Evolutionary conservation across 2,113 vertebrate genomes (phyloP).

Genomic region (Microtus oregoni): DNA sequence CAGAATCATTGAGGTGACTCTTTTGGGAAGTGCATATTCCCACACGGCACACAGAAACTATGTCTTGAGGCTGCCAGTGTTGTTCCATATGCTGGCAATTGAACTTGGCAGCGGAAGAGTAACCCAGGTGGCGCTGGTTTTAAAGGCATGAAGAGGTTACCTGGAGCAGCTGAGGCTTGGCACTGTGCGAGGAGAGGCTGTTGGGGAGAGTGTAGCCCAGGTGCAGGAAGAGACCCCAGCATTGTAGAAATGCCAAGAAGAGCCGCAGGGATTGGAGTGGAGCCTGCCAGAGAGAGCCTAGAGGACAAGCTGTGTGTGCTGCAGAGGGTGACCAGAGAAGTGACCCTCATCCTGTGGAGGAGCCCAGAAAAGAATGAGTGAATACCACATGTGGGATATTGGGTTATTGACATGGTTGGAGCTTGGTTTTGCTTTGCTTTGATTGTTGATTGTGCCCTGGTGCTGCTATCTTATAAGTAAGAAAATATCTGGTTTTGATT

Average conservation of each 20-base stretch:
- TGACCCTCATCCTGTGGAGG: background rate
- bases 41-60: background rate
- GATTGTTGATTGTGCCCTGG: background rate
- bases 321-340: background rate
- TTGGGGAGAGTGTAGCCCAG: background rate
- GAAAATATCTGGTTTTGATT: background rate
- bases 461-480: background rate
- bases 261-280: background rate
- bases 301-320: background rate
- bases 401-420: background rate
- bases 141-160: background rate
- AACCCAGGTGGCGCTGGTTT: background rate
- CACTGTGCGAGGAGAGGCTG: background rate
- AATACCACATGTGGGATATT: background rate
- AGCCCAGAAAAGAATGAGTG: background rate
- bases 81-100: too few species aligned
- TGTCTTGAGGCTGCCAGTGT: background rate
- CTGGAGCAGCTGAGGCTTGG: background rate
- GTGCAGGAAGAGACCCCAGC: background rate
- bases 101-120: background rate
- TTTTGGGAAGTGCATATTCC: background rate
- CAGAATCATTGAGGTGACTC: background rate
- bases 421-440: background rate
- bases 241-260: background rate
- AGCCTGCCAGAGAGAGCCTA: background rate